Percentiles rank a stretch among this genome's conserved stretches.
These are phyloP conservation scores for Steinernema hermaphroditum DNA, from an alignment of 2,888 invertebrate genomes.

Conservation along the genomic window DNA sequence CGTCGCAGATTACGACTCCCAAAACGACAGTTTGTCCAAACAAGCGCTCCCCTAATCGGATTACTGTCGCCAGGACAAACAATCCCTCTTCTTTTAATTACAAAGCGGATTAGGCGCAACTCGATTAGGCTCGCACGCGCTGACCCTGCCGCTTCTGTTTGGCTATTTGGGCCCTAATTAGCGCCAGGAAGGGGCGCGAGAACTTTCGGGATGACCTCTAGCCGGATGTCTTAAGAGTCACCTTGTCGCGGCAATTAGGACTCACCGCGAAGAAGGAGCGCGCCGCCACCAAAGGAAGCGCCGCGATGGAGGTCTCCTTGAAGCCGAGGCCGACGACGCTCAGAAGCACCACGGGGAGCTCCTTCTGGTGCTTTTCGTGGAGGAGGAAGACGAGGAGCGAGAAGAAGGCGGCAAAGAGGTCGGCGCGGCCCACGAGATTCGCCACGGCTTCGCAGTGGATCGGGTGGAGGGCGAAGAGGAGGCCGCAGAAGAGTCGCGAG, in stretches of 20 bases:
- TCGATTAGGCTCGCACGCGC: constrained; percentile 14
- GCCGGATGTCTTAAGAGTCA: constrained; percentile 25
- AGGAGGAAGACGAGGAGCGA: constrained; percentile 69
- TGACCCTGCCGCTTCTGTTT: constrained; percentile 24
- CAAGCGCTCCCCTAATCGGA: constrained; percentile 16
- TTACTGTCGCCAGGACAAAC: constrained; percentile 15
- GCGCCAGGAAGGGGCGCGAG: constrained; percentile 8
- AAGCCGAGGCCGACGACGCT: constrained; percentile 31
- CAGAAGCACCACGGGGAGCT: background rate
- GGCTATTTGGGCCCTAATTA: constrained; percentile 11
- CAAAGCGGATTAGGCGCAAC: constrained; percentile 23
- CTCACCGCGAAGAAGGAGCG: constrained; percentile 9
- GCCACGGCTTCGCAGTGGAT: constrained; percentile 85
- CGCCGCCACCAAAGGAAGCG: constrained; percentile 22
- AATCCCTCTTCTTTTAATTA: constrained; percentile 23
- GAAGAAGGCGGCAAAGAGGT: constrained; percentile 86
- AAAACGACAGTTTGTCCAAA: constrained; percentile 24
- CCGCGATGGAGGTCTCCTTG: constrained; percentile 35
- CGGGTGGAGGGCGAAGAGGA: constrained; percentile 90
- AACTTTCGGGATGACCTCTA: constrained; percentile 27
- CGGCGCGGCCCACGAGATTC: constrained; percentile 88
- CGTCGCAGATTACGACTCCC: constrained; percentile 4
- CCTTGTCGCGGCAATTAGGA: constrained; percentile 9
- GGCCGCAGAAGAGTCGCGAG: constrained; percentile 78
- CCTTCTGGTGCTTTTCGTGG: constrained; percentile 25